Conservation (phyloP, 2,888 invertebrate species). For the Rhaphigaster nebulosa region DNA sequence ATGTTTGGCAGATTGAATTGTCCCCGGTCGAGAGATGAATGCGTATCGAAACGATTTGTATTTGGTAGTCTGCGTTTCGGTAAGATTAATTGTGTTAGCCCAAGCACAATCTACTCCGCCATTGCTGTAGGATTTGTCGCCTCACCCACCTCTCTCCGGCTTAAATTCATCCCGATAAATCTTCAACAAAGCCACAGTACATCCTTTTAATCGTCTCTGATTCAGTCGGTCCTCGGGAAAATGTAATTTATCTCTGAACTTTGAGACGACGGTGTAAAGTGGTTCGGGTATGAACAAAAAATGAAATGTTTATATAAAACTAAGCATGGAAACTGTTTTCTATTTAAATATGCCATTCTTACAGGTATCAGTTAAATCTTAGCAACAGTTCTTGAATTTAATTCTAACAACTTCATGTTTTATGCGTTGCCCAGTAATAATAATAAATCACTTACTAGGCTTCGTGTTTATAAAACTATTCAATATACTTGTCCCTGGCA, state of each 20-base stretch:
- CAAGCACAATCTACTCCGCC: conserved; percentile 19
- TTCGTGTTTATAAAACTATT: too few relatives aligned
- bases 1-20: conserved; percentile 44
- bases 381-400: too few relatives aligned
- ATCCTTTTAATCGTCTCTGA: neutral
- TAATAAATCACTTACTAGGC: too few relatives aligned
- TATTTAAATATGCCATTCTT: too few relatives aligned
- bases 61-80: conserved; percentile 12
- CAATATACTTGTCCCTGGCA: too few relatives aligned
- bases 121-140: conserved; percentile 28
- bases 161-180: conserved; percentile 34
- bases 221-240: neutral
- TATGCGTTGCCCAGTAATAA: too few relatives aligned
- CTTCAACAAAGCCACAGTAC: conserved; percentile 11
- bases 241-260: neutral
- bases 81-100: conserved; percentile 41
- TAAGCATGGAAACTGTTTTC: too few relatives aligned
- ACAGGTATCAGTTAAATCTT: too few relatives aligned
- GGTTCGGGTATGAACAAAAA: neutral
- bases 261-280: neutral
- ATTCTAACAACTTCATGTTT: too few relatives aligned
- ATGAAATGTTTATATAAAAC: neutral
- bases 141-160: neutral
- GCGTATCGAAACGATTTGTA: conserved; percentile 39
- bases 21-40: conserved; percentile 1